Base-by-base conservation (phyloP, 2,113 vertebrate species). In the Perognathus longimembris region DNA sequence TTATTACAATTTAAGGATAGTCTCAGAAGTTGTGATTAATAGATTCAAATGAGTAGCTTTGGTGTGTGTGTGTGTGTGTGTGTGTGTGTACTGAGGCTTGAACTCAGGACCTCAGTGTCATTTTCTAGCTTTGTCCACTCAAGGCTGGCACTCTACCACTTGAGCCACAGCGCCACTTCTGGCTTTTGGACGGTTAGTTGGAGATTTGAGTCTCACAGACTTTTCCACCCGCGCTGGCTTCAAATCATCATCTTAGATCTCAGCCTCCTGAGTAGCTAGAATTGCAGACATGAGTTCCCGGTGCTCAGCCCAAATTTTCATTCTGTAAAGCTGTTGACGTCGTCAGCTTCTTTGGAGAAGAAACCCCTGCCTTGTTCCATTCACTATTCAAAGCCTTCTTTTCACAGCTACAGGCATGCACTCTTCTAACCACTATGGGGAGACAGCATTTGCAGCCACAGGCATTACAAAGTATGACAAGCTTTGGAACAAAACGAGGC, bases 381-480 rank as follows among this genome's bases (percentile, higher is more conserved):
- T 93, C 76, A 93, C 77, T 30, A 66, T 86, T 92, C 86, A 80
- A 63, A 69, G 83, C 57, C 57, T 85, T 61, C 77, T 88, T 61
- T 77, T 86, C 36, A 81, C 17, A 77, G 54, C 26, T 67, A 76
- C 91, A 54, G 85, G 42, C 45, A 73, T 92, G 61, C 63, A 54
- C 78, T 93, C 71, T 88, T 54, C 79, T 94, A 90, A 90, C 73
- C 69, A 73, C 79, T 24, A 30, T 42, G 64, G 54, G 82, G 61
- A 88, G 74, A 70, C 22, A 83, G 73, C 18, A 8, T 90, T 85
- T 92, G 57, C 42, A 82, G 67, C 69, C 83, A 20, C 21, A n/a
- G 74, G 89, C 86, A 87, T 89, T 87, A 87, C 34, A 70, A 89
- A 95, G 92, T 78, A 92, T 79, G 89, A 93, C 84, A 82, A 90